These are phyloP conservation scores for Drosophila austrosaltans DNA, from an alignment of 2,888 invertebrate genomes.

Conservation along the genomic window DNA sequence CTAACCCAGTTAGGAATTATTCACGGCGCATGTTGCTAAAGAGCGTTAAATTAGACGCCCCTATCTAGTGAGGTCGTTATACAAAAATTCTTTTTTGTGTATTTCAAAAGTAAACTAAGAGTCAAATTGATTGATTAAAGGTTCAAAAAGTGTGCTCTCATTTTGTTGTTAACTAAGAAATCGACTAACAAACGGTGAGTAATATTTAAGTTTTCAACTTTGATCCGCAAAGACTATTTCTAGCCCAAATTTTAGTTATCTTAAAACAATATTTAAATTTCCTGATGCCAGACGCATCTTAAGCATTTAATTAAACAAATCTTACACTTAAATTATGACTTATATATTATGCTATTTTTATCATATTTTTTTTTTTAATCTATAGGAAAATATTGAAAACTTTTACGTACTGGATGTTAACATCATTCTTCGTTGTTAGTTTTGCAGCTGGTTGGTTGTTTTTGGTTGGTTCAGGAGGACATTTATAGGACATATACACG, in stretches of 20 bases:
- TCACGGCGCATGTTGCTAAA: slow-evolving; percentile 10
- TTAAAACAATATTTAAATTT: slow-evolving; percentile 5
- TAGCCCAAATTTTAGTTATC: background rate
- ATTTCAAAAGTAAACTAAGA: slow-evolving; percentile 7
- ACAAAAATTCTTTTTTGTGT: background rate
- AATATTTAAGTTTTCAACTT: too few relatives aligned
- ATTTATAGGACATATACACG: slow-evolving; percentile 43
- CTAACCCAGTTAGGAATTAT: slow-evolving; percentile 47
- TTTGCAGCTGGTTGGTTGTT: slow-evolving; percentile 59
- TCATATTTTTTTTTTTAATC: background rate
- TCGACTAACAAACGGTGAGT: too few relatives aligned
- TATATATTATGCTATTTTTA: slow-evolving; percentile 2
- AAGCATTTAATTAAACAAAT: slow-evolving; percentile 10
- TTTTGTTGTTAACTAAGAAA: too few relatives aligned
- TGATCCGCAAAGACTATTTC: background rate
- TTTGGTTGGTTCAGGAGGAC: slow-evolving; percentile 43
- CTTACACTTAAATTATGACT: background rate
- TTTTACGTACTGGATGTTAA: slow-evolving; percentile 70
- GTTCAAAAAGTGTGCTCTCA: background rate
- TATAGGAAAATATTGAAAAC: slow-evolving; percentile 33
- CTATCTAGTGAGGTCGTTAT: slow-evolving; percentile 20
- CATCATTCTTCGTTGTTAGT: slow-evolving; percentile 76
- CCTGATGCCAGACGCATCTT: background rate
- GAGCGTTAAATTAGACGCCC: slow-evolving; percentile 31
- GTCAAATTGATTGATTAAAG: slow-evolving; percentile 19